Evolutionary conservation across 2,113 vertebrate species (phyloP).

Genomic region (Pseudorasbora parva): DNA sequence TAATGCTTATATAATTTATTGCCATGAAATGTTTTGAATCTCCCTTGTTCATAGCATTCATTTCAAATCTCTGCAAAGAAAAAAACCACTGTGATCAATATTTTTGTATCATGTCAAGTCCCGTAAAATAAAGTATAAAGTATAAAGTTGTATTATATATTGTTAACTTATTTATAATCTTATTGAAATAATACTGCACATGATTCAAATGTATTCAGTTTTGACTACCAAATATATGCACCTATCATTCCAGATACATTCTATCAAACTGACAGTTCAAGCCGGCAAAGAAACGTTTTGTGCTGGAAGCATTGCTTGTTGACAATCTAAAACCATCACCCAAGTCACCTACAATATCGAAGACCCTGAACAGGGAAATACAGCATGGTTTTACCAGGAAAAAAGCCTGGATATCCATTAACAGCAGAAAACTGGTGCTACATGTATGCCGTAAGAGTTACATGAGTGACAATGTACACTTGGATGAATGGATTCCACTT

Average conservation of each 20-base stretch:
- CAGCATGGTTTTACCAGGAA: background rate
- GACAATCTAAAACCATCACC: background rate
- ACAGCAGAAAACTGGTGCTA: background rate
- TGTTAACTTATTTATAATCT: slow-evolving; percentile 65
- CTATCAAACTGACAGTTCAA: slow-evolving; percentile 10
- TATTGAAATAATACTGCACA: slow-evolving; percentile 40
- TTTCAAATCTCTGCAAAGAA: slow-evolving; percentile 83
- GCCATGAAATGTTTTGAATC: slow-evolving; percentile 90
- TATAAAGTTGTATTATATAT: slow-evolving; percentile 80
- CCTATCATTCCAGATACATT: slow-evolving; percentile 14
- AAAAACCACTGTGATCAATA: slow-evolving; percentile 95
- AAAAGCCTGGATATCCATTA: background rate
- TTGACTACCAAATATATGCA: slow-evolving; percentile 36
- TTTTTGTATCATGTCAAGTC: slow-evolving; percentile 92
- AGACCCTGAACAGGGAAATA: background rate
- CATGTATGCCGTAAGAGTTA: slow-evolving; percentile 15
- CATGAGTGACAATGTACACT: background rate
- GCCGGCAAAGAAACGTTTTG: background rate
- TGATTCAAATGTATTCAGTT: slow-evolving; percentile 38
- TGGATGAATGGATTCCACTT: background rate
- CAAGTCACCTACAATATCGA: background rate
- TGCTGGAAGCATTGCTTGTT: slow-evolving; percentile 16
- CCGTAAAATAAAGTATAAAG: slow-evolving; percentile 93
- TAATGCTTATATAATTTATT: slow-evolving; percentile 99
- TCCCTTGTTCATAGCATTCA: slow-evolving; percentile 84